Evolutionary conservation across 2,797 vertebrate genomes (phyloP), one percentile per base, ranked within the genome.

Genomic region (Anableps anableps): DNA sequence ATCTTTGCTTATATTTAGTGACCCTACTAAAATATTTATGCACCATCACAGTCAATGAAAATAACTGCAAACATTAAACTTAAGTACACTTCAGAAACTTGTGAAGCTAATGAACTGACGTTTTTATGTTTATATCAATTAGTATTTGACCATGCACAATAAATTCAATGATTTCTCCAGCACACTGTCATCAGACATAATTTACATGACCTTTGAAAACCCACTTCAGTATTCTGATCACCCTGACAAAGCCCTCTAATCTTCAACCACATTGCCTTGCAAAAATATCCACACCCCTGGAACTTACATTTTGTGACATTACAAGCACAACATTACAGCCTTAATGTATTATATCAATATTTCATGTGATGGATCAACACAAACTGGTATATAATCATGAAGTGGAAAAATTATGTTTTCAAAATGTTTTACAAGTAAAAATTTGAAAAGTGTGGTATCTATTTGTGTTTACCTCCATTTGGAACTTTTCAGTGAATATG

Each of bases 121-220:
- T 64, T 41, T 64, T 68, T 13, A 23, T 50, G 16, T 38, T 64
- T 36, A 8, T 21, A 64, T 75, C 9, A 10, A 51, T 38, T 31
- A 29, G 14, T 26, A 72, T 60, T 55, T 23, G 21, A 36, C 21
- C 66, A n/a, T 45, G n/a, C 10, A 8, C 75, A 17, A 34, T 74
- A 13, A 26, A 58, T 75, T 51, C 10, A 23, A 23, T 38, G 29
- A 29, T 26, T 58, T 48, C 41, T 70, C 29, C 26, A 36, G 17
- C 2, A 21, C 10, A 14, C 21, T 36, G 51, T 36, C 5, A 47
- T 34, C 8, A 14, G 38, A 55, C 4, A 43, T 71, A 14, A 36
- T 58, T 16, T 68, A 74, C 16, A 48, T 41, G 8, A 62, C 51
- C 70, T 64, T 68, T 60, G 31, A 29, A 76, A 62, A 72, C 23